These are phyloP conservation scores for Colossoma macropomum DNA, from an alignment of 2,113 vertebrate genomes.

Conservation along the genomic window DNA sequence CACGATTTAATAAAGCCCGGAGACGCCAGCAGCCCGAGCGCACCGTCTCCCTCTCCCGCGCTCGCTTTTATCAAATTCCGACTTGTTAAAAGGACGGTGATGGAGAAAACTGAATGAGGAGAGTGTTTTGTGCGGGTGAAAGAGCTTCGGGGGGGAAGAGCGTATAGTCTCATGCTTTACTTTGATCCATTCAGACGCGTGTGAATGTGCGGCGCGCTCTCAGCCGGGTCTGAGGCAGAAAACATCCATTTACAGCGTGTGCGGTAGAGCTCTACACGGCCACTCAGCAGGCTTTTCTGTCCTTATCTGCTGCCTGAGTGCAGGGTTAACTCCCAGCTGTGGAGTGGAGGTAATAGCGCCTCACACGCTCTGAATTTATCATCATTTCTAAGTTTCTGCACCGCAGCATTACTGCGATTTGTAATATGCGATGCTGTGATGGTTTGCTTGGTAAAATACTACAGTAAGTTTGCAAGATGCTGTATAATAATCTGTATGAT, in stretches of 20 bases:
- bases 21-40: not conserved
- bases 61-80: slow-evolving; percentile 5
- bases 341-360: not conserved
- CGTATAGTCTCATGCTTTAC: not conserved
- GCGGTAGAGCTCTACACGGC: not conserved
- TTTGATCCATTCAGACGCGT: slow-evolving; percentile 2
- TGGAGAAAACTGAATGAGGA: slow-evolving; percentile 4
- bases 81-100: not conserved
- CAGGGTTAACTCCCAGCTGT: not conserved
- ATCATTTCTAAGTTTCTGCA: not conserved
- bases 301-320: not conserved
- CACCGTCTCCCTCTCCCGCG: not conserved
- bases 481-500: no score
- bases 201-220: not conserved
- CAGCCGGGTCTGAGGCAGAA: not conserved
- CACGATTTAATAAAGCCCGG: slow-evolving; percentile 5
- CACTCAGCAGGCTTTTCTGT: not conserved
- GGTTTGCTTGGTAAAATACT: no score
- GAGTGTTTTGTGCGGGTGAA: slow-evolving; percentile 10
- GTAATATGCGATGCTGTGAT: no score
- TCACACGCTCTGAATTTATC: no score
- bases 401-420: no score
- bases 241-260: not conserved
- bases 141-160: not conserved
- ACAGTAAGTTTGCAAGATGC: no score